These are phyloP conservation scores for Heliconius charithonia DNA, from an alignment of 2,888 invertebrate genomes.

Conservation along the genomic window DNA sequence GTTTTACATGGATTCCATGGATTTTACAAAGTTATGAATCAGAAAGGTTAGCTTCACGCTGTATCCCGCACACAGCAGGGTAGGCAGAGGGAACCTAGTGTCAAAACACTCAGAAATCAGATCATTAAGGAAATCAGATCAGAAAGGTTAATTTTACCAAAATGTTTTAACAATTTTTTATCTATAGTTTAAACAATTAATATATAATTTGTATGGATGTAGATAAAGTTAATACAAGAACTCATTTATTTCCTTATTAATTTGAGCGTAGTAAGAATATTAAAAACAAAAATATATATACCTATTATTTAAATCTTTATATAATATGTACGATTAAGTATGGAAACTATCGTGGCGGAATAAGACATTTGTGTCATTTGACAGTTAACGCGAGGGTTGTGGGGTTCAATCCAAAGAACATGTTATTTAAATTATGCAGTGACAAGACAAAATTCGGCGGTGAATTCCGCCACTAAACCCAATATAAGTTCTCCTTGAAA, in stretches of 20 bases:
- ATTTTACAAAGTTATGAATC: not conserved
- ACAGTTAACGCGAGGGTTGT: not conserved
- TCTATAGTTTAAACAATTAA: conserved; percentile 1
- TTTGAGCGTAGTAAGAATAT: not conserved
- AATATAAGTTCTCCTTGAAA: not conserved
- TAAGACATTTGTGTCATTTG: not conserved
- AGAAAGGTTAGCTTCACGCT: no score
- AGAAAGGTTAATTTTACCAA: not conserved
- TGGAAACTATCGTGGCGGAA: not conserved
- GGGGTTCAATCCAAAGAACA: not conserved
- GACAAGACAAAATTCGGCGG: not conserved
- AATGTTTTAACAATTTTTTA: not conserved
- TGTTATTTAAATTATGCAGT: not conserved
- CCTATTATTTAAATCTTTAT: no score
- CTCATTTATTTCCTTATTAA: not conserved
- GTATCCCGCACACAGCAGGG: no score
- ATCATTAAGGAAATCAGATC: no score
- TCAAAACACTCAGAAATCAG: no score
- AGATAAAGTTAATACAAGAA: not conserved
- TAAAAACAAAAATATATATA: no score
- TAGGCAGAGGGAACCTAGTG: no score
- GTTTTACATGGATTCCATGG: no score
- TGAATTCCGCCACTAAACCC: not conserved
- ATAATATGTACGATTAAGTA: not conserved
- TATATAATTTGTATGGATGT: not conserved